Base-by-base conservation (phyloP, 1,140 invertebrate genomes). In the Hyles euphorbiae region DNA sequence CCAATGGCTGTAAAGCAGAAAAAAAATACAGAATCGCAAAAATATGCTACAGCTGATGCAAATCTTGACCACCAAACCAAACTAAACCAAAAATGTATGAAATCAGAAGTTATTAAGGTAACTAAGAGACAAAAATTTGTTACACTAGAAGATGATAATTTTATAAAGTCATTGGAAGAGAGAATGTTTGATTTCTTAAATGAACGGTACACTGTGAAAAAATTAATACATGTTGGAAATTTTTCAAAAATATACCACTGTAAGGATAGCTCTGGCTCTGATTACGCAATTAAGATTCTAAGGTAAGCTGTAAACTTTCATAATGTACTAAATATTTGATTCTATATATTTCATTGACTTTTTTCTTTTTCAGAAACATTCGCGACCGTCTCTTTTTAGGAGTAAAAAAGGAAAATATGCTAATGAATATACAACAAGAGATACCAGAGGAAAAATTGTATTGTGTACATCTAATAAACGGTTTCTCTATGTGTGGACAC, bases 161-260 rank as follows among this genome's bases (percentile, higher is more conserved):
- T 48, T 11, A 48, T 48, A 6, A 22, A 48, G 6, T 8, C n/a
- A 33, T 22, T 74, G 57, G 54, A 71, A 60, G 12, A n/a, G 51
- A 61, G 34, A 34, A 54, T 76, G 52, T 60, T 40, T 6, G 33
- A 51, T 9, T 62, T 9, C 57, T 63, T 71, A 48, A 51, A 61
- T 52, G 44, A 46, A 44, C 50, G 59, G 55, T 68, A 53, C 56
- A 66, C 50, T 5, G 53, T 76, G 7, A 33, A 12, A 5, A 34
- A 47, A 9, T 33, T 72, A 10, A 65, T 76, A 53, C 67, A 68
- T 11, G 32, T 50, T 36, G 79, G 79, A 40, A 51, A 43, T 49
- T 70, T 55, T 53, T 78, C 79, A 3, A 74, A 58, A 52, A 78
- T 82, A 57, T 75, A 69, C 48, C 67, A 67, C 43, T 76, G 70